Evolutionary conservation across 2,797 vertebrate genomes (phyloP).

Genomic region (Acridotheres tristis): DNA sequence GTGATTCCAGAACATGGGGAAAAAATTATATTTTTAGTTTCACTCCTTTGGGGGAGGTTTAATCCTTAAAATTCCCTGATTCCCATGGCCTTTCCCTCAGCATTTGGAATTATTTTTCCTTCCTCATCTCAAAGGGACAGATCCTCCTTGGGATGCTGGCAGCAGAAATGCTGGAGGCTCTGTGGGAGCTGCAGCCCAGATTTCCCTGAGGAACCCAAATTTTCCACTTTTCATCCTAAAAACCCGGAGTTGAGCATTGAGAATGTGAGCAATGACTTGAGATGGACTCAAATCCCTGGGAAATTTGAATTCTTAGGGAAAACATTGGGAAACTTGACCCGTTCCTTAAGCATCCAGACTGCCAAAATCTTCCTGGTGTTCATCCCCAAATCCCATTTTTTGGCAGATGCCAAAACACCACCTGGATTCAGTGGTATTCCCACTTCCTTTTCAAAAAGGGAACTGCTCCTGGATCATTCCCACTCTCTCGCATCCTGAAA

Average conservation of each 20-base stretch:
- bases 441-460: background rate
- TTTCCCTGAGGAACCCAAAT: background rate
- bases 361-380: too few relatives aligned
- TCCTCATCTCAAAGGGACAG: background rate
- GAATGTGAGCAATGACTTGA: background rate
- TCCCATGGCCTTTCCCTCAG: background rate
- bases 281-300: background rate
- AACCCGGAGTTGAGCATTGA: background rate
- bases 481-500: background rate
- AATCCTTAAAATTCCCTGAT: background rate
- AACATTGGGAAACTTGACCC: background rate
- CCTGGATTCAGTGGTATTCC: background rate
- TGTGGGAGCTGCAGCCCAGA: background rate
- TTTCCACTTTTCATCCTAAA: background rate
- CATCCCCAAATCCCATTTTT: background rate
- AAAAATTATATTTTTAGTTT: background rate
- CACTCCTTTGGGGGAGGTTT: background rate
- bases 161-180: background rate
- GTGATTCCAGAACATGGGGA: background rate
- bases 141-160: background rate
- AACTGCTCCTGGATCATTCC: background rate
- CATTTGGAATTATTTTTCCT: background rate
- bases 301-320: background rate
- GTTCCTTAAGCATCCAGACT: background rate
- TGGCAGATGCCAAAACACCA: background rate